These are phyloP conservation scores for Sebastolobus altivelis DNA, from an alignment of 2,797 vertebrate genomes.

Conservation along the genomic window DNA sequence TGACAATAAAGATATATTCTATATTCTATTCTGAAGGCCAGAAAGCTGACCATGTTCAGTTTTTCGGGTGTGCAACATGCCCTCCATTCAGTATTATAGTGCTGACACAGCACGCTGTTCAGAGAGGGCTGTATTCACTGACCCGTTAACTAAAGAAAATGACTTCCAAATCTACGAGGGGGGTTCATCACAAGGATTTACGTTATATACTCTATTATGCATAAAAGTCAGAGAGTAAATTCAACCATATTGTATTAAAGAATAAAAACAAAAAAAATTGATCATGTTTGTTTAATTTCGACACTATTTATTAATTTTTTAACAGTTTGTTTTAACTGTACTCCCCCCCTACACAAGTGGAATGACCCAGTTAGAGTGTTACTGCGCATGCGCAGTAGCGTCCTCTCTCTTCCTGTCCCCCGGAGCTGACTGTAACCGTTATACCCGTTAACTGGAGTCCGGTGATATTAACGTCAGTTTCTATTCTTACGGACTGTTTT, in stretches of 20 bases:
- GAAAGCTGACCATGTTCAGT: rapidly evolving
- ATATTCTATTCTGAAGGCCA: too few species aligned
- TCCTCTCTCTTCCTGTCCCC: slow-evolving; percentile 13
- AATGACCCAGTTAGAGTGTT: not conserved
- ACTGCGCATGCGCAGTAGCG: slow-evolving; percentile 57
- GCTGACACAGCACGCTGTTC: too few species aligned
- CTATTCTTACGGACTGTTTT: slow-evolving; percentile 68
- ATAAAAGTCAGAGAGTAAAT: rapidly evolving
- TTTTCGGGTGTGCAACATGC: not conserved
- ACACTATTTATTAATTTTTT: not conserved
- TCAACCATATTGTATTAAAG: rapidly evolving
- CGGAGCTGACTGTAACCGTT: slow-evolving; percentile 3
- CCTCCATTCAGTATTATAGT: too few species aligned
- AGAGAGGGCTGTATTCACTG: not conserved
- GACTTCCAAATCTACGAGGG: not conserved
- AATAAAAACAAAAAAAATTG: too few species aligned
- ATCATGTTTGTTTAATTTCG: rapidly evolving
- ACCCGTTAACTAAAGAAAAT: not conserved
- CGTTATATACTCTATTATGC: rapidly evolving
- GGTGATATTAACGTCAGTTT: slow-evolving; percentile 40
- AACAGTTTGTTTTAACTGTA: not conserved
- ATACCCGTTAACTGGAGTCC: not conserved
- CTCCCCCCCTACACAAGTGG: slow-evolving; percentile 30
- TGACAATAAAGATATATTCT: too few species aligned
- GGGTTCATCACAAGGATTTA: rapidly evolving